Evolutionary conservation across 1,140 invertebrate species (phyloP).

Genomic region (Sitodiplosis mosellana): DNA sequence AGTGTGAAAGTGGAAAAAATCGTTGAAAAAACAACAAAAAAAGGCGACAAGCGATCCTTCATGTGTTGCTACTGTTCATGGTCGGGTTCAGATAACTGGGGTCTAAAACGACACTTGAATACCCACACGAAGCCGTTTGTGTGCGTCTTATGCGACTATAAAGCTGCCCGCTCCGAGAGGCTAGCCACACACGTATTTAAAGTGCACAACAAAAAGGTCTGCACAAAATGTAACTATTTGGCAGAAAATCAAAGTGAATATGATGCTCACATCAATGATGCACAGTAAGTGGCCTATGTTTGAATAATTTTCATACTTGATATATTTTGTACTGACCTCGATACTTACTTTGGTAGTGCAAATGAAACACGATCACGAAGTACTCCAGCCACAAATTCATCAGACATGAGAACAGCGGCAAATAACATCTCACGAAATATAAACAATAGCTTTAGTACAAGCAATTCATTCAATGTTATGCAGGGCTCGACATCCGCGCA

Average conservation of each 20-base stretch:
- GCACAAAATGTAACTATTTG: constrained; percentile 68
- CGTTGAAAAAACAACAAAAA: constrained; percentile 13
- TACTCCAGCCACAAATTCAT: not conserved
- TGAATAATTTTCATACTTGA: too few relatives aligned
- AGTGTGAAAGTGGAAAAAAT: not conserved
- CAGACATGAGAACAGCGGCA: constrained; percentile 12
- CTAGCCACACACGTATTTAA: constrained; percentile 75
- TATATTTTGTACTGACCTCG: constrained; percentile 4
- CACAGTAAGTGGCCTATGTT: constrained; percentile 32
- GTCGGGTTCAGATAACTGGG: constrained; percentile 88
- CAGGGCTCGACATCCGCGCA: constrained; percentile 15
- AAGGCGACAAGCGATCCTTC: constrained; percentile 42
- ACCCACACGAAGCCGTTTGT: constrained; percentile 81
- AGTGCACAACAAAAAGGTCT: constrained; percentile 77
- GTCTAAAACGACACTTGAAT: constrained; percentile 74
- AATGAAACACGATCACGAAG: constrained; percentile 18
- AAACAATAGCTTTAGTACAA: constrained; percentile 20
- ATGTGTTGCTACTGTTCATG: constrained; percentile 75
- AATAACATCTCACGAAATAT: constrained; percentile 24
- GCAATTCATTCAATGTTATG: constrained; percentile 22
- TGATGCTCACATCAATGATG: constrained; percentile 51
- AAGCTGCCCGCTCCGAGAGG: constrained; percentile 69
- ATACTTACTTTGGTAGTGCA: constrained; percentile 11
- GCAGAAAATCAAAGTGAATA: constrained; percentile 61
- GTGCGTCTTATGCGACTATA: constrained; percentile 77